Evolutionary conservation across 37 sponge, comb jelly and placozoan genomes (phyloP).

Genomic region (Ephydatia muelleri): DNA sequence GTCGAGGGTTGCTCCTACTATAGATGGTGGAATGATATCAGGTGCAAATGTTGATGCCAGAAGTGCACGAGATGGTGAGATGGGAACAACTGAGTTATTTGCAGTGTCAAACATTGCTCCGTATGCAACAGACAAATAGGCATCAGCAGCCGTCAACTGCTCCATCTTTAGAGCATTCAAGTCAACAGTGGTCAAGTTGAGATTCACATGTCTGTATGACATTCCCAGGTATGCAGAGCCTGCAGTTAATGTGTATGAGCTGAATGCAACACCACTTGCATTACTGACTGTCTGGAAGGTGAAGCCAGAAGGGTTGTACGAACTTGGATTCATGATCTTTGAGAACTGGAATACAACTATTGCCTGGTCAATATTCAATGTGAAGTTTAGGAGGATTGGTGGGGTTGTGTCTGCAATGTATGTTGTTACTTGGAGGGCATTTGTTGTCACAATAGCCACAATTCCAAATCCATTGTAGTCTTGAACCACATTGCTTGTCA

Average conservation of each 20-base stretch:
- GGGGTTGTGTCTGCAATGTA: slow-evolving; percentile 72
- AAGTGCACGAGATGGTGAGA: slow-evolving; percentile 56
- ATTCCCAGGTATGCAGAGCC: slow-evolving; percentile 29
- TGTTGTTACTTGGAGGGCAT: slow-evolving; percentile 52
- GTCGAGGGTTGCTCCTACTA: slow-evolving; percentile 60
- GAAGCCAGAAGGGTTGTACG: slow-evolving; percentile 64
- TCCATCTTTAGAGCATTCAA: slow-evolving; percentile 76
- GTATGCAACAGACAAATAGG: slow-evolving; percentile 57
- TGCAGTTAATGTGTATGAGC: slow-evolving; percentile 49
- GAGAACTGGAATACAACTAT: slow-evolving; percentile 61
- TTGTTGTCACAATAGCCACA: slow-evolving; percentile 39
- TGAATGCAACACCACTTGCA: slow-evolving; percentile 10
- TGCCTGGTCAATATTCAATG: slow-evolving; percentile 58
- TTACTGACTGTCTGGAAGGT: slow-evolving; percentile 61
- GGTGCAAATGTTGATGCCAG: slow-evolving; percentile 51
- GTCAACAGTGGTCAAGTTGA: slow-evolving; percentile 47
- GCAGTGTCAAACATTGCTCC: slow-evolving; percentile 81
- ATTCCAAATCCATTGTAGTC: slow-evolving; percentile 71
- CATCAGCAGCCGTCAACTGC: slow-evolving; percentile 42
- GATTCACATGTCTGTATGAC: slow-evolving; percentile 31
- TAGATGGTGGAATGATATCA: slow-evolving; percentile 66
- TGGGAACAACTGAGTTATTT: slow-evolving; percentile 72
- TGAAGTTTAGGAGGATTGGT: slow-evolving; percentile 77
- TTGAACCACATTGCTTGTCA: slow-evolving; percentile 39
- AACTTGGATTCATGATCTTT: slow-evolving; percentile 79